phyloP scores from a whole-genome alignment of 92 coral and sea anemone species.

The Epizoanthus illoricatus region DNA sequence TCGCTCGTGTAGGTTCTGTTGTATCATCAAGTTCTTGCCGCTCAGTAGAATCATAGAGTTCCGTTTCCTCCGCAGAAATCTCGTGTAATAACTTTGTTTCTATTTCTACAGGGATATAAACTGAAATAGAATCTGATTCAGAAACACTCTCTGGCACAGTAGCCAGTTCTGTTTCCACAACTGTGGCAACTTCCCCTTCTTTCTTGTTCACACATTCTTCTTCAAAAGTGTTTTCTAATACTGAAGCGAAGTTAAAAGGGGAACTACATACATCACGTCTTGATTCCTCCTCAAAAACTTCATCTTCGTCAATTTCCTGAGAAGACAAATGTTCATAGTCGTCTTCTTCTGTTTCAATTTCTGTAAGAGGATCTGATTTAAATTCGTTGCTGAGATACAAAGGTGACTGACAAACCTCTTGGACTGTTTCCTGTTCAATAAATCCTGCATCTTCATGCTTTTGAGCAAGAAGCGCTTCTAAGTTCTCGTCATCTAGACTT shows the following conservation, averaged over 20 bases:
- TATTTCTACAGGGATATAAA: no score
- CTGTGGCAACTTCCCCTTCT: no score
- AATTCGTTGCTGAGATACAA: not conserved
- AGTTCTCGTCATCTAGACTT: not conserved
- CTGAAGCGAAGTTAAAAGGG: not conserved
- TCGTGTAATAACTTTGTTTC: no score
- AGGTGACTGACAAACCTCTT: not conserved
- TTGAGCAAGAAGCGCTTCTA: not conserved
- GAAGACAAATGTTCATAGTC: not conserved
- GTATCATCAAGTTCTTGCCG: no score
- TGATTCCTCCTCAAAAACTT: not conserved
- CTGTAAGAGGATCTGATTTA: not conserved
- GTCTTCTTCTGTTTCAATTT: not conserved
- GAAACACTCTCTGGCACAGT: no score
- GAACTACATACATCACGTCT: not conserved
- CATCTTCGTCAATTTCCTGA: conserved; percentile 2
- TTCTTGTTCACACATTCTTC: not conserved
- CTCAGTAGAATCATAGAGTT: no score
- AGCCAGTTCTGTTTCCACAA: no score
- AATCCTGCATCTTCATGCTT: conserved; percentile 25
- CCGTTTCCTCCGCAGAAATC: no score
- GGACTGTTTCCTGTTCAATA: conserved; percentile 20
- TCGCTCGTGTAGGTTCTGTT: no score
- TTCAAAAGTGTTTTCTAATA: not conserved
- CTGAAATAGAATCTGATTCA: no score